Percentiles rank a stretch among this genome's conserved stretches.
phyloP scores from a whole-genome alignment of 2,888 invertebrate species.

The Plebejus anna region DNA sequence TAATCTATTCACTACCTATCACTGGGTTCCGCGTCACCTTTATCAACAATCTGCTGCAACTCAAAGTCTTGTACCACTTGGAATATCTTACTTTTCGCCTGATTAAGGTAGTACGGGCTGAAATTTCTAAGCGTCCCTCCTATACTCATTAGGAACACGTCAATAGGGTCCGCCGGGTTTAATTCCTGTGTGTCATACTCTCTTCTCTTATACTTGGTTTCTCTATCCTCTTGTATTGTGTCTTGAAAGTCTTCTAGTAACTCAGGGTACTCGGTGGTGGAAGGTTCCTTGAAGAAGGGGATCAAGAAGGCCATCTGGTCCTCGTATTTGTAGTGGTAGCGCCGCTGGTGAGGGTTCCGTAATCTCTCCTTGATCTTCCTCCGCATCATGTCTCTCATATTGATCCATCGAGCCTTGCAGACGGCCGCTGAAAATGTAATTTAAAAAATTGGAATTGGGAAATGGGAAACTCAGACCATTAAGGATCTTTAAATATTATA shows the following conservation, averaged over 20 bases:
- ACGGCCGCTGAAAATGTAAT: constrained; percentile 49
- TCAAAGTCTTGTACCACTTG: constrained; percentile 72
- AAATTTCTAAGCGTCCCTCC: constrained; percentile 63
- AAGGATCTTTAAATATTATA: neutral
- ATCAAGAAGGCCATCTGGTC: constrained; percentile 60
- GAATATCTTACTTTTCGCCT: constrained; percentile 70
- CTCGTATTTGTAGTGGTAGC: constrained; percentile 65
- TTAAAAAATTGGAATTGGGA: neutral
- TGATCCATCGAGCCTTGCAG: constrained; percentile 67
- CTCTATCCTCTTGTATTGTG: constrained; percentile 39
- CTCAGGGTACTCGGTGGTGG: constrained; percentile 46
- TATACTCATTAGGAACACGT: constrained; percentile 63
- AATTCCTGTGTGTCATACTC: constrained; percentile 49
- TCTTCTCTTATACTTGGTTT: constrained; percentile 45
- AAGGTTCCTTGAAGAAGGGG: constrained; percentile 56
- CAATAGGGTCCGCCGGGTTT: constrained; percentile 57
- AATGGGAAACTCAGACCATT: neutral
- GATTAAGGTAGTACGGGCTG: constrained; percentile 63
- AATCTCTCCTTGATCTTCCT: constrained; percentile 56
- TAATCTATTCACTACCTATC: constrained; percentile 41
- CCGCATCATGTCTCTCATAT: constrained; percentile 69
- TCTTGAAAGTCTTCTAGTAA: constrained; percentile 49
- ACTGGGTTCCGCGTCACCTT: constrained; percentile 43
- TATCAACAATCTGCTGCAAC: constrained; percentile 60
- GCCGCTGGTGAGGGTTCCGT: constrained; percentile 50